Evolutionary conservation across 2,888 invertebrate species (phyloP).

Genomic region (Drosophila multiciliata): DNA sequence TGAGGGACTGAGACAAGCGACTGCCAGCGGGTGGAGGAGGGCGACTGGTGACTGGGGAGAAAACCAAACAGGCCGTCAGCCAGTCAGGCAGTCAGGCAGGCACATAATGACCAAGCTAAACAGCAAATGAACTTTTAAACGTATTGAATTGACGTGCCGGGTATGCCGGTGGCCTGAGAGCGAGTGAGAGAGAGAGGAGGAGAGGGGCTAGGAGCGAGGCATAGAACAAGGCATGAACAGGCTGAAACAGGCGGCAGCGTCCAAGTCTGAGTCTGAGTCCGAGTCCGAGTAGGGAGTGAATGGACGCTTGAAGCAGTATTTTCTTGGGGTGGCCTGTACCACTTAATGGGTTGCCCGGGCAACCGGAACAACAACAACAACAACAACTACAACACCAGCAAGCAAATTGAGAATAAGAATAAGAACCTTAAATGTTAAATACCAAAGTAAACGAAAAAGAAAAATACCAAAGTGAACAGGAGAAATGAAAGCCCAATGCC

Average conservation of each 20-base stretch:
- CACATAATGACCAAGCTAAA: conserved; percentile 80
- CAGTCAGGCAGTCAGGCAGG: conserved; percentile 28
- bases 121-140: conserved; percentile 80
- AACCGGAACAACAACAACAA: conserved; percentile 47
- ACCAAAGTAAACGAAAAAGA: conserved; percentile 20
- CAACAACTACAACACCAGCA: neutral
- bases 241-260: neutral
- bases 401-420: conserved; percentile 17
- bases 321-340: conserved; percentile 22
- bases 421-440: conserved; percentile 42
- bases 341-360: conserved; percentile 55
- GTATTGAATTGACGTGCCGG: conserved; percentile 75
- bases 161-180: neutral
- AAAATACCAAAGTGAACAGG: neutral
- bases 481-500: conserved; percentile 10
- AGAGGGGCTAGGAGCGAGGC: neutral
- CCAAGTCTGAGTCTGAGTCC: too few relatives aligned
- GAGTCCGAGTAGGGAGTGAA: neutral
- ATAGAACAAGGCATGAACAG: neutral
- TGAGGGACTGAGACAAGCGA: conserved; percentile 31
- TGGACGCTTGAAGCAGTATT: conserved; percentile 3
- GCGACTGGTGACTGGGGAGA: neutral
- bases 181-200: neutral
- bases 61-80: conserved; percentile 4
- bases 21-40: conserved; percentile 12